Evolutionary conservation across 2,888 invertebrate genomes (phyloP).

Genomic region (Dugesia japonica): DNA sequence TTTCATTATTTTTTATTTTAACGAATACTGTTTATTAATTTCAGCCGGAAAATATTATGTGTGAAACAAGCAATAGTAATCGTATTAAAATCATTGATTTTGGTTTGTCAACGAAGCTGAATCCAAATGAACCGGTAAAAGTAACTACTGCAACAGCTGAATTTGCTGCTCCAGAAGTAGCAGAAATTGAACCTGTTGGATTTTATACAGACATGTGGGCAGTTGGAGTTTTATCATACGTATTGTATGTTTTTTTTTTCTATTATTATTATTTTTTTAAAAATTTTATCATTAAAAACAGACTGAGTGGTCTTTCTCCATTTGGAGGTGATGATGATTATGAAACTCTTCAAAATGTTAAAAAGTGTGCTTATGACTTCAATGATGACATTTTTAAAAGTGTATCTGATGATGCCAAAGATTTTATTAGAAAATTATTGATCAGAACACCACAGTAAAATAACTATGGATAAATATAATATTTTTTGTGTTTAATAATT

Average conservation of each 20-base stretch:
- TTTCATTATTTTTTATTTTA: too few relatives aligned
- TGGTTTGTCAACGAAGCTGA: constrained; percentile 88
- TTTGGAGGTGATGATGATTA: constrained; percentile 97
- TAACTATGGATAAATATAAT: too few relatives aligned
- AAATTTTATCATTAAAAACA: constrained; percentile 46
- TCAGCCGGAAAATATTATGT: constrained; percentile 98
- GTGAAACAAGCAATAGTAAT: constrained; percentile 79
- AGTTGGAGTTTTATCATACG: constrained; percentile 89
- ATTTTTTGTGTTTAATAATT: too few relatives aligned
- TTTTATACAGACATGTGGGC: constrained; percentile 99
- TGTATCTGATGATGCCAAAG: constrained; percentile 88
- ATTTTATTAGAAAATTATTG: constrained; percentile 81
- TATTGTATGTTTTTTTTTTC: constrained; percentile 60
- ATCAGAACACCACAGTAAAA: constrained; percentile 65
- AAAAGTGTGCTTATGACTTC: constrained; percentile 96
- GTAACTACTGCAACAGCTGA: constrained; percentile 97
- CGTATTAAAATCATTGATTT: constrained; percentile 97
- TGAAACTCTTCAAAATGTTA: constrained; percentile 90
- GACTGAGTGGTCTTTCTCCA: constrained; percentile 85
- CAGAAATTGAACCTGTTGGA: constrained; percentile 90
- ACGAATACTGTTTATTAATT: constrained; percentile 47
- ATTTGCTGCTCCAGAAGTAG: constrained; percentile 97
- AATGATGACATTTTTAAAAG: constrained; percentile 80
- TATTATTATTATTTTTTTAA: neutral
- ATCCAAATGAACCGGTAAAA: constrained; percentile 94